phyloP scores from a whole-genome alignment of 2,797 vertebrate genomes.

The Amblyraja radiata region DNA sequence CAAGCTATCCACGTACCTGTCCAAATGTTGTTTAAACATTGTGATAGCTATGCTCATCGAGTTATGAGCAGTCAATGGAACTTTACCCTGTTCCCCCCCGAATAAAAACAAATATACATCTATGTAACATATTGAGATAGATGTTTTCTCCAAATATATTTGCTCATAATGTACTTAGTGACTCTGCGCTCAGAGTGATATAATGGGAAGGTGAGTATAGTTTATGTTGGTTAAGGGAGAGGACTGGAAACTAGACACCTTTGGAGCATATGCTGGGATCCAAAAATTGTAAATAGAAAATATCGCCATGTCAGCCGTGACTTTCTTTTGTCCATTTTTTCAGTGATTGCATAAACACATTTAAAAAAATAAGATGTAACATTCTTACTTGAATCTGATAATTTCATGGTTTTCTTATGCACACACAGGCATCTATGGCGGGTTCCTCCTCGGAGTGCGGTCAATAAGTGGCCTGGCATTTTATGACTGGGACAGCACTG shows the following conservation, averaged over 20 bases:
- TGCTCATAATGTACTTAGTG: not conserved
- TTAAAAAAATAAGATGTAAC: too few species aligned
- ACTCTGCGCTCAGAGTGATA: not conserved
- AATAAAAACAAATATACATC: not conserved
- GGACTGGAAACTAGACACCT: not conserved
- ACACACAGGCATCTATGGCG: conserved; percentile 85
- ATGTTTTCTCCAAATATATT: not conserved
- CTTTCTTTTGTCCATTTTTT: not conserved
- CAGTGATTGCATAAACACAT: not conserved
- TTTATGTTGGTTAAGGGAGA: not conserved
- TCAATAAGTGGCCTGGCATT: conserved; percentile 93
- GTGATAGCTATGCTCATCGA: too few species aligned
- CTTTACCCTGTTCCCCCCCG: not conserved
- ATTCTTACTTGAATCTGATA: conserved; percentile 27
- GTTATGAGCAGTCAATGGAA: not conserved
- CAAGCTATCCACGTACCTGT: too few species aligned
- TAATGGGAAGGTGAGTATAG: not conserved
- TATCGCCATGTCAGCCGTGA: not conserved
- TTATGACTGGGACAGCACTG: conserved; percentile 97
- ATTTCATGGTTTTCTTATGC: conserved; percentile 29
- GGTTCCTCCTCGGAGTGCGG: conserved; percentile 85
- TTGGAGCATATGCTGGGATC: not conserved
- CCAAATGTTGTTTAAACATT: too few species aligned
- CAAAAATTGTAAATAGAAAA: not conserved
- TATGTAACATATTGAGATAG: not conserved